These are phyloP conservation scores for Adela reaumurella DNA, from an alignment of 2,888 invertebrate species.

Conservation along the genomic window DNA sequence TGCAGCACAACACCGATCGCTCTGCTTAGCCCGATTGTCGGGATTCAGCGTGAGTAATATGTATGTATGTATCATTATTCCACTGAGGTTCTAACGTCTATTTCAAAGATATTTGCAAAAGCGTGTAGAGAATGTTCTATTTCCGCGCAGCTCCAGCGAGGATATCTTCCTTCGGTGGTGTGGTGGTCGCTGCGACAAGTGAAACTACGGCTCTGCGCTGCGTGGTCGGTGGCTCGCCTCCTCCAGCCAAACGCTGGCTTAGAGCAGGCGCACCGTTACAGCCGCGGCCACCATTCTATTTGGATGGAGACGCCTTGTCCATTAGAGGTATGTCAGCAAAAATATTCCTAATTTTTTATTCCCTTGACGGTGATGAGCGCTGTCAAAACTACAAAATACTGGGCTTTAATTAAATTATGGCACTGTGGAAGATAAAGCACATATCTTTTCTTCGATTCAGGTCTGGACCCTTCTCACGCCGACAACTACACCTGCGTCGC, in stretches of 20 bases:
- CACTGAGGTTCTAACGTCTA: no score
- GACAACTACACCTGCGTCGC: slow-evolving; percentile 80
- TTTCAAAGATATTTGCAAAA: no score
- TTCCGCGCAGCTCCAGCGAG: slow-evolving; percentile 68
- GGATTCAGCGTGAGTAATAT: no score
- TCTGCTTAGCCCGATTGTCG: no score
- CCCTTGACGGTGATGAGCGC: no score
- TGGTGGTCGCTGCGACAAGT: slow-evolving; percentile 66
- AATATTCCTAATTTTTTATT: no score
- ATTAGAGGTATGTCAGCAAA: slow-evolving; percentile 53
- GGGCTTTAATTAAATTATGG: no score
- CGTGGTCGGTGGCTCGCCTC: slow-evolving; percentile 70
- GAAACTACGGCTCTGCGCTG: slow-evolving; percentile 67
- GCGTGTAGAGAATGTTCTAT: no score
- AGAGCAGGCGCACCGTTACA: slow-evolving; percentile 64
- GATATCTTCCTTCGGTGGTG: slow-evolving; percentile 80
- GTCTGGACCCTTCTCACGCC: slow-evolving; percentile 65
- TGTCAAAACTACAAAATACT: no score
- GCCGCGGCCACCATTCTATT: slow-evolving; percentile 60
- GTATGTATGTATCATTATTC: no score
- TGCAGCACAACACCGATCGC: no score
- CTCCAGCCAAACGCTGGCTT: slow-evolving; percentile 73
- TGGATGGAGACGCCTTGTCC: slow-evolving; percentile 62
- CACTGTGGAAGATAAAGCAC: no score
- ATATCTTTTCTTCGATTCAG: slow-evolving; percentile 27